Evolutionary conservation across 1,140 invertebrate species (phyloP).

Genomic region (Xylocopa sonorina): DNA sequence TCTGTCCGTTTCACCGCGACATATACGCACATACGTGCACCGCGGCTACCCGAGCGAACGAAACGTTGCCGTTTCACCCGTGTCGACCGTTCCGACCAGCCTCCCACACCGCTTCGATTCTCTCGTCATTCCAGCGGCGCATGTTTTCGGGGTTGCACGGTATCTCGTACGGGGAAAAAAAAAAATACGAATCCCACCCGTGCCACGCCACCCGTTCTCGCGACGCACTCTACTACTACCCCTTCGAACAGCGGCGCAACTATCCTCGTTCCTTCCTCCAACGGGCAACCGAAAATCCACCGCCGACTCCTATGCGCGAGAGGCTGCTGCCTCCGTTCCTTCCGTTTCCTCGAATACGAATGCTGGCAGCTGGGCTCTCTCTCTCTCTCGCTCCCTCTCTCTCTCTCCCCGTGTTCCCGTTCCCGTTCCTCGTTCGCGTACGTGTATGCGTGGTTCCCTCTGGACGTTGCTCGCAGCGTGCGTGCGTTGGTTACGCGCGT

Average conservation of each 20-base stretch:
- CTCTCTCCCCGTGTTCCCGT: constrained; percentile 1
- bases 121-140: constrained; percentile 46
- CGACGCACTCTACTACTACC: too few species aligned
- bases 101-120: constrained; percentile 33
- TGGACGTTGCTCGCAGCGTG: background rate
- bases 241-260: too few species aligned
- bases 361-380: constrained; percentile 15
- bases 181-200: background rate
- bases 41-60: constrained; percentile 52
- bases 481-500: constrained; percentile 39
- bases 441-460: background rate
- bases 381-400: too few species aligned
- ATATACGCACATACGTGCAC: constrained; percentile 35
- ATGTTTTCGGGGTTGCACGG: background rate
- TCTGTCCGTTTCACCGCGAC: constrained; percentile 34
- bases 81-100: constrained; percentile 27
- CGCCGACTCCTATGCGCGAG: background rate
- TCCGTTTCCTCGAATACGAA: constrained; percentile 14
- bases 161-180: too few species aligned
- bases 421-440: background rate
- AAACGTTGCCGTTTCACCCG: constrained; percentile 26
- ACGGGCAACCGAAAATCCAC: background rate
- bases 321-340: constrained; percentile 3
- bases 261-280: too few species aligned
- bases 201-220: background rate